Base-by-base conservation (phyloP, 2,888 invertebrate genomes). In the Zaprionus obscuricornis region DNA sequence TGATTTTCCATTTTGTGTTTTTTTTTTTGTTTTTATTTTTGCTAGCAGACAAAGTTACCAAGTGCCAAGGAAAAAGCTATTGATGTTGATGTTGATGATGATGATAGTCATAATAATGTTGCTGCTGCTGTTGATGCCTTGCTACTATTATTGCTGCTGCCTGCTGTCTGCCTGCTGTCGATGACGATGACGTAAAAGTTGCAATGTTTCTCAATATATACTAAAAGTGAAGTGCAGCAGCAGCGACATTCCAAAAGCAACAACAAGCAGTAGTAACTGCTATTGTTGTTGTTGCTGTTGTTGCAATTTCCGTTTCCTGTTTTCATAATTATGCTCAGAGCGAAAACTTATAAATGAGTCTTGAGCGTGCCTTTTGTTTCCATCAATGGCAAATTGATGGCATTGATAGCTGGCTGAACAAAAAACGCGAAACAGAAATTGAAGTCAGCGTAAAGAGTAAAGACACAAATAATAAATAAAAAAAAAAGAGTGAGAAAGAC, bases 1-100 rank as follows among this genome's bases (percentile, higher is more conserved):
- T 1, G 6, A 8, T 13, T 16, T 50, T 43, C 13, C 1, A 10
- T 37, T 39, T 36, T 37, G 18, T 34, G n/a, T 11, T 13, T 20
- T 36, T 34, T 31, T 8, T 36, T 7, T 33, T 34, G 27, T 45
- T 27, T 33, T 18, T 31, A 49, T 57, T 66, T 66, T 70, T 58
- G 60, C 67, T 65, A 56, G 49, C 72, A 64, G 58, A 68, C 73
- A 75, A 83, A 83, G 79, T 79, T 82, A 59, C 58, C 66, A 74
- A 82, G 72, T 70, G 65, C 60, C 65, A 79, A 45, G 58, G 63
- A 60, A 62, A 63, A 68, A 69, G 68, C 66, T 68, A 75, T 79
- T 58, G 63, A 73, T 66, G 63, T 37, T 56, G 64, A 11, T 20
- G 56, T 27, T 56, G 10, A 20, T 40, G 56, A 43, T 54, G 43